Percentiles rank a stretch among this genome's conserved stretches.
Conservation (phyloP, 2,797 vertebrate genomes). For the Esox masquinongy region DNA sequence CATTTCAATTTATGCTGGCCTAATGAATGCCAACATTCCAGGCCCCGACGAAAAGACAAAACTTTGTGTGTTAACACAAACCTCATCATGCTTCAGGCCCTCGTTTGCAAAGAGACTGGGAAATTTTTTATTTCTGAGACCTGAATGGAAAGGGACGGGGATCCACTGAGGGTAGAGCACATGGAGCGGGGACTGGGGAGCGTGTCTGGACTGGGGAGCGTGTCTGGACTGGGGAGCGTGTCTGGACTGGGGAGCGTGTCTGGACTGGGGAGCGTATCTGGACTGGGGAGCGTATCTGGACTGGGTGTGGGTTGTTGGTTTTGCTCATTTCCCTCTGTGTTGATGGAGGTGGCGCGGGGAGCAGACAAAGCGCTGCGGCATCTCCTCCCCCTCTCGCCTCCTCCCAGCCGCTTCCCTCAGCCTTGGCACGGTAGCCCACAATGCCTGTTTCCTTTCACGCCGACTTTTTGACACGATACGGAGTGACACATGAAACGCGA, state of each 20-base stretch:
- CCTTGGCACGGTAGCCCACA: not conserved
- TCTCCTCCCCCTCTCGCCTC: not conserved
- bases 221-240: not conserved
- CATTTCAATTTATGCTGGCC: not conserved
- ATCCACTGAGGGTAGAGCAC: too few relatives aligned
- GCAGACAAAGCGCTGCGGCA: slow-evolving; percentile 46
- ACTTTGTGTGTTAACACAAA: not conserved
- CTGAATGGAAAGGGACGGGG: not conserved
- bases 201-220: not conserved
- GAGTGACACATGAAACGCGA: slow-evolving; percentile 52
- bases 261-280: not conserved
- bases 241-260: not conserved
- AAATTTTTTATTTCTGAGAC: not conserved
- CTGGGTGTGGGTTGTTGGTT: not conserved
- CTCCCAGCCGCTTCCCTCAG: not conserved
- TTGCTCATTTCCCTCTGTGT: not conserved
- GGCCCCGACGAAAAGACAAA: not conserved
- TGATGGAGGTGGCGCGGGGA: not conserved
- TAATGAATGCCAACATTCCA: not conserved
- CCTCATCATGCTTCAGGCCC: not conserved
- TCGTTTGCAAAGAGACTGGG: not conserved
- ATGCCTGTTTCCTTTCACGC: too few relatives aligned
- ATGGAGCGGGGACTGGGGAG: too few relatives aligned
- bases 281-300: not conserved
- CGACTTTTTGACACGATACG: slow-evolving; percentile 49